phyloP scores from a whole-genome alignment of 2,113 vertebrate genomes.

The Elephas maximus region DNA sequence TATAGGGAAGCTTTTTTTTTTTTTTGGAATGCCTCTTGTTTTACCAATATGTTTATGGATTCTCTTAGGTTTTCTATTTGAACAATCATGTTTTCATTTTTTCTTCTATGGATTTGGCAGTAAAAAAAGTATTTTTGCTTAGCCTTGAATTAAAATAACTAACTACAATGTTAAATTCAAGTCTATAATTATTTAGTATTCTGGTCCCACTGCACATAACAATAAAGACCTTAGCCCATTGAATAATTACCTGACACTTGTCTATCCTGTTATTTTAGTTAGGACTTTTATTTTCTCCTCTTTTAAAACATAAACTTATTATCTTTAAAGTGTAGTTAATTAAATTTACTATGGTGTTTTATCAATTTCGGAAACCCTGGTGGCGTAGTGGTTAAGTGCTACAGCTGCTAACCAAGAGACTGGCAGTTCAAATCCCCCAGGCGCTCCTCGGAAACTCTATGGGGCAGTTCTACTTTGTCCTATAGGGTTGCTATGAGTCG shows the following conservation, averaged over 20 bases:
- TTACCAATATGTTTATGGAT: neutral
- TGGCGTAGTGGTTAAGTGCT: too few relatives aligned
- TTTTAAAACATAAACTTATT: conserved; percentile 10
- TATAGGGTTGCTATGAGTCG: too few relatives aligned
- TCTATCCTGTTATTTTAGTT: neutral
- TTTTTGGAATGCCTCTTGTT: neutral
- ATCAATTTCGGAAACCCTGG: too few relatives aligned
- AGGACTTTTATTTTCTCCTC: neutral
- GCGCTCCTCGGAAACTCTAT: too few relatives aligned
- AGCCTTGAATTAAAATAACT: neutral
- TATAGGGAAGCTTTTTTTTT: neutral
- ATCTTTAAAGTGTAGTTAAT: neutral
- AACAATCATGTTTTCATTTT: neutral
- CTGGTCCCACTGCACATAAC: neutral
- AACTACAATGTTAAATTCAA: neutral
- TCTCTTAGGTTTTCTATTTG: too few relatives aligned
- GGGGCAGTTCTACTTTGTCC: too few relatives aligned
- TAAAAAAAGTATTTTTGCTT: neutral
- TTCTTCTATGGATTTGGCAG: neutral
- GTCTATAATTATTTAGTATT: neutral
- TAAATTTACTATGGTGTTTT: neutral
- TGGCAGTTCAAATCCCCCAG: too few relatives aligned
- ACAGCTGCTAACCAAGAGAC: too few relatives aligned
- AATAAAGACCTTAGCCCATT: neutral
- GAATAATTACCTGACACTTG: neutral